Percentiles rank a stretch among this genome's conserved stretches.
phyloP scores from a whole-genome alignment of 2,113 vertebrate species.

The Microcebus murinus region DNA sequence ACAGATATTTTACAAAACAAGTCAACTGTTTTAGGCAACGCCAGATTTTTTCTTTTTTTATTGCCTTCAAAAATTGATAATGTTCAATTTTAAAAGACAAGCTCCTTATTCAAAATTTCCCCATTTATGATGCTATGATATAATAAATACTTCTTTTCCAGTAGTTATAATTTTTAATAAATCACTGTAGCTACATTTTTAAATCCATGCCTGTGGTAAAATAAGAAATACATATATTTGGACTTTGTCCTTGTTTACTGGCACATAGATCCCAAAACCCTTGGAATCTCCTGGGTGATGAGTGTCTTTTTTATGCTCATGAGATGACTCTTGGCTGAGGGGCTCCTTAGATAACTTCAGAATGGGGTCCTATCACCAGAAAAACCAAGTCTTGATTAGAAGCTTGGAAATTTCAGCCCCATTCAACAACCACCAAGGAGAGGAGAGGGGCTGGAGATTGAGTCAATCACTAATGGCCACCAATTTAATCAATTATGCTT shows the following conservation, averaged over 20 bases:
- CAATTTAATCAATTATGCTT: not conserved
- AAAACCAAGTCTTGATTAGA: not conserved
- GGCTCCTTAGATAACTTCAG: not conserved
- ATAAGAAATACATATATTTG: not conserved
- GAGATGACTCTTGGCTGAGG: not conserved
- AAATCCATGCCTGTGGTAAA: not conserved
- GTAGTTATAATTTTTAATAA: not conserved
- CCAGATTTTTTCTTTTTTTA: not conserved
- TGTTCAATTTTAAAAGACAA: not conserved
- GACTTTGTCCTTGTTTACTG: not conserved
- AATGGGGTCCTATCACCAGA: not conserved
- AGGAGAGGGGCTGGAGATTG: not conserved
- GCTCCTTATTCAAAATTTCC: not conserved
- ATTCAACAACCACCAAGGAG: no score
- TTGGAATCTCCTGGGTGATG: not conserved
- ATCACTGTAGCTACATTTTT: not conserved
- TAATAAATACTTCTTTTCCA: not conserved
- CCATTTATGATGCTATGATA: not conserved
- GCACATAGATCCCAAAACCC: not conserved
- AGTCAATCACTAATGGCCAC: not conserved
- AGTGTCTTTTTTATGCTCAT: not conserved
- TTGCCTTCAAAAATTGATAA: not conserved
- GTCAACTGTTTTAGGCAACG: not conserved
- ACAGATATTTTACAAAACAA: not conserved
- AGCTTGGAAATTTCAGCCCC: not conserved